phyloP scores from a whole-genome alignment of 2,888 invertebrate species.

The Eupeodes latifasciatus region DNA sequence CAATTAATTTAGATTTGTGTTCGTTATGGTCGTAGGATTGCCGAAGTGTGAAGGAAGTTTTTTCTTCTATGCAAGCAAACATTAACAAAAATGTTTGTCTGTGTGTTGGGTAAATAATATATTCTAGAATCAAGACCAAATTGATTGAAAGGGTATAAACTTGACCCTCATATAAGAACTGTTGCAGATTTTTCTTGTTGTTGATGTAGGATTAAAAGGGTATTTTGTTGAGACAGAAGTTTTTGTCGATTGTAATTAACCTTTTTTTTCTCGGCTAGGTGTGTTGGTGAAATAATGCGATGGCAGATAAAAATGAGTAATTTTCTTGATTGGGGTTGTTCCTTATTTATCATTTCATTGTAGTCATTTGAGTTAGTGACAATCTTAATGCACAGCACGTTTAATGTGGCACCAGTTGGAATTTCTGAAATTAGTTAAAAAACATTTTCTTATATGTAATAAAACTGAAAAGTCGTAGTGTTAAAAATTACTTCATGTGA shows the following conservation, averaged over 20 bases:
- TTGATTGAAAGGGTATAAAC: slow-evolving; percentile 29
- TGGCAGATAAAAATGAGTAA: slow-evolving; percentile 15
- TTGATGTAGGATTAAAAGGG: slow-evolving; percentile 13
- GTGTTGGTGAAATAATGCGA: slow-evolving; percentile 30
- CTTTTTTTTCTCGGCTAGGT: slow-evolving; percentile 2
- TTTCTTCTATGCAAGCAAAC: neutral
- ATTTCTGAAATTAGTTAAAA: neutral
- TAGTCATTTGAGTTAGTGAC: neutral
- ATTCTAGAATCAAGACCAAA: slow-evolving; percentile 26
- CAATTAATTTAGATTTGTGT: slow-evolving; percentile 24
- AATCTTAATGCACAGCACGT: neutral
- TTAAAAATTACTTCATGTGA: no score
- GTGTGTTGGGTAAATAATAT: slow-evolving; percentile 23
- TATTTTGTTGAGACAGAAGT: neutral
- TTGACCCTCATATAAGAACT: slow-evolving; percentile 23
- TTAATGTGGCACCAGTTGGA: neutral
- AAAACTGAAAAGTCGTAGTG: no score
- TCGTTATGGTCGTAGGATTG: neutral
- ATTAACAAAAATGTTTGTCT: slow-evolving; percentile 28
- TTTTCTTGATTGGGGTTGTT: neutral
- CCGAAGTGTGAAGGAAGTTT: neutral
- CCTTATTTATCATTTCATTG: neutral
- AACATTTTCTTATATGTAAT: no score
- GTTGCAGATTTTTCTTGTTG: slow-evolving; percentile 37
- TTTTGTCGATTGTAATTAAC: slow-evolving; percentile 53